Base-by-base conservation (phyloP, 35 echinoderm and acorn worm species). In the Anneissia japonica region DNA sequence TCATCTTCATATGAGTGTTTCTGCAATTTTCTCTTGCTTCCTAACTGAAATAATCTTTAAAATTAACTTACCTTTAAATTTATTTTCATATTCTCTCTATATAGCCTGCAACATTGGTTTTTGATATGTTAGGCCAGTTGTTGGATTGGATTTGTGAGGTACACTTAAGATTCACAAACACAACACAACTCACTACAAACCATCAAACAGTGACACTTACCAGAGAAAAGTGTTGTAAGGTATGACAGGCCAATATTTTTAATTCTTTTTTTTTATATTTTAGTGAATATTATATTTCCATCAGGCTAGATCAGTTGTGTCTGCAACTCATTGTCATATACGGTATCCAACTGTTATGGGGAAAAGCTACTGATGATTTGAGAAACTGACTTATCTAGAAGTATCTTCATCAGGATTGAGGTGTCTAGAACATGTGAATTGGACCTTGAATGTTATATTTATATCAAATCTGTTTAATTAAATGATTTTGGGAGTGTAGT, bases 111-210 rank as follows among this genome's bases (percentile, higher is more conserved):
- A 81, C 35, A 74, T 34, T 83, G 31, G 38, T 97, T 46, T 97
- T 90, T 90, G 90, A 92, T 80, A 81, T 86, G 30, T 75, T 97
- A 35, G 90, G 90, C 30, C 83, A 90, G 31, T 81, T 97, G 4
- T 36, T 97, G 30, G 94, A 92, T 28, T 97, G 94, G 94, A 56
- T 97, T 7, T 90, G 90, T 88, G 91, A 97, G 19, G 90, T 97
- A 32, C 94, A 97, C 83, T 81, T 97, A 26, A 55, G 39, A 30
- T 77, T 90, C 46, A 55, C 64, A 0, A 73, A 77, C 30, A 30
- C 87, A 32, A 34, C 76, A 13, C 78, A 97, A 78, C 81, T 84
- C 16, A 9, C 80, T 29, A 85, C 84, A 35, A 39, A 80, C 17
- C 40, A 87, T 32, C 87, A 88, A 38, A 38, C 87, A n/a, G 31